These are phyloP conservation scores for Atherinomorus stipes DNA, from an alignment of 2,113 vertebrate genomes.

Conservation along the genomic window DNA sequence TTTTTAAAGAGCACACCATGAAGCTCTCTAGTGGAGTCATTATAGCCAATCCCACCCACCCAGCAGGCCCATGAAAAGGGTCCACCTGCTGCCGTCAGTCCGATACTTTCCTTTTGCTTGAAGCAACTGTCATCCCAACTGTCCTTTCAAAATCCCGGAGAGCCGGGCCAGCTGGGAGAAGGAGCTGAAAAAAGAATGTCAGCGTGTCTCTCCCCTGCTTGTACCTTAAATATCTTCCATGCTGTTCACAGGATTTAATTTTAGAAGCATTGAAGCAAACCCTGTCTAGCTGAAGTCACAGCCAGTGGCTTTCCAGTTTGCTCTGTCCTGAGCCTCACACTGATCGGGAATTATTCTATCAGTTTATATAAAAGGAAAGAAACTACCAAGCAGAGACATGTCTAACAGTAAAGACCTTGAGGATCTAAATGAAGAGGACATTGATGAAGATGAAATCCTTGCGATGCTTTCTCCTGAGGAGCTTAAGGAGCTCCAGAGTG, in stretches of 20 bases:
- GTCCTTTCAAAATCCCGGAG: constrained; percentile 81
- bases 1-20: constrained; percentile 42
- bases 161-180: constrained; percentile 89
- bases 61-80: constrained; percentile 32
- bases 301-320: constrained; percentile 45
- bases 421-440: constrained; percentile 80
- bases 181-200: constrained; percentile 82
- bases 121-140: constrained; percentile 86
- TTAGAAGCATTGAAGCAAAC: constrained; percentile 83
- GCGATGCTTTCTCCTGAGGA: constrained; percentile 94
- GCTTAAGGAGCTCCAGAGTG: constrained; percentile 91
- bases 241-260: constrained; percentile 88
- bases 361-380: constrained; percentile 15
- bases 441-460: constrained; percentile 94
- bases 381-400: constrained; percentile 61
- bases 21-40: constrained; percentile 24
- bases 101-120: constrained; percentile 42
- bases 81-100: constrained; percentile 79
- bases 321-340: constrained; percentile 22
- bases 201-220: constrained; percentile 66
- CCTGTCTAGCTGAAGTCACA: constrained; percentile 49
- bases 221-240: constrained; percentile 88
- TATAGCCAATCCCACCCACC: not conserved
- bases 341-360: not conserved
- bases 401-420: constrained; percentile 65